phyloP scores from a whole-genome alignment of 2,797 vertebrate species.

The Melanogrammus aeglefinus region DNA sequence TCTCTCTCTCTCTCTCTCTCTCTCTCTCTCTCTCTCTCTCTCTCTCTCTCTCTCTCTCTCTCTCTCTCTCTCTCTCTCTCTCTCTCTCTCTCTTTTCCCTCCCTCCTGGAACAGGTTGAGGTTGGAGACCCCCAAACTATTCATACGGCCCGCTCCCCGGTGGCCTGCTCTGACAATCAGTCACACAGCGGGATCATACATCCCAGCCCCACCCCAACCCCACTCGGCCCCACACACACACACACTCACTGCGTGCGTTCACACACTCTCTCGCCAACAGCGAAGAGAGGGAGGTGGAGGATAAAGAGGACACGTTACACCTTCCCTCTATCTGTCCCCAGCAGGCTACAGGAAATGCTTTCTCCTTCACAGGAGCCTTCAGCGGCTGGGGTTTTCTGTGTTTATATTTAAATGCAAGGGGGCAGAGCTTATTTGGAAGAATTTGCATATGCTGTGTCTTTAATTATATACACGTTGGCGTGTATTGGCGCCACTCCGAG shows the following conservation, averaged over 20 bases:
- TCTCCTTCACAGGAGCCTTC: conserved; percentile 30
- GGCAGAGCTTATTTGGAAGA: conserved; percentile 5
- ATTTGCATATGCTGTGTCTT: background rate
- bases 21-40: too few relatives aligned
- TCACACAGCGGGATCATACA: conserved; percentile 11
- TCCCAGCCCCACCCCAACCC: background rate
- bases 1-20: too few relatives aligned
- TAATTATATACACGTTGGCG: too few relatives aligned
- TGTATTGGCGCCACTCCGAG: too few relatives aligned
- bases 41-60: too few relatives aligned
- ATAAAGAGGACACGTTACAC: conserved; percentile 10
- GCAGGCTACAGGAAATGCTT: conserved; percentile 17
- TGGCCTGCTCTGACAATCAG: conserved; percentile 16
- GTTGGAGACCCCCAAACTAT: conserved; percentile 23
- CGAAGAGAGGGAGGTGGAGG: background rate
- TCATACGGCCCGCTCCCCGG: conserved; percentile 30
- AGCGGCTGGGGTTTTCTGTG: conserved; percentile 14
- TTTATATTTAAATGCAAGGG: conserved; percentile 5
- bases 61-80: too few relatives aligned
- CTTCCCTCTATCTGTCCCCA: conserved; percentile 8
- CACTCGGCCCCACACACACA: background rate
- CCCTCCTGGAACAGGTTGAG: conserved; percentile 15
- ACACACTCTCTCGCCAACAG: too few relatives aligned
- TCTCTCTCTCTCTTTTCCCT: background rate
- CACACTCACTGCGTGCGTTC: background rate